These are phyloP conservation scores for Melipona quadrifasciata DNA, from an alignment of 1,140 invertebrate species.

Conservation along the genomic window DNA sequence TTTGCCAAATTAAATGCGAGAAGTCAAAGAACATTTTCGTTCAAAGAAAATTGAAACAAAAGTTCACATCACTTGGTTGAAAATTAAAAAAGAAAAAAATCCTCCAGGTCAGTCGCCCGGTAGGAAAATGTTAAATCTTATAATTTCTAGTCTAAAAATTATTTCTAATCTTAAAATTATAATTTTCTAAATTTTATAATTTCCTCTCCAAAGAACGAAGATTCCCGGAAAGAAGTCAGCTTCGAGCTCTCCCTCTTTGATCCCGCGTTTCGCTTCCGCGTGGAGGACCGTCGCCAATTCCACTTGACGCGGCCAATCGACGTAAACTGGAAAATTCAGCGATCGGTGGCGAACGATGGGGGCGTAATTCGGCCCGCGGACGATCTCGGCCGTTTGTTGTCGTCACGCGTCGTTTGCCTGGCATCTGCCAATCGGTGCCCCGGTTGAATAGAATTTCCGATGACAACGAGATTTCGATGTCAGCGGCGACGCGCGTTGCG, in stretches of 20 bases:
- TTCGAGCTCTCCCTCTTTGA: background rate
- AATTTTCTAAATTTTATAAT: too few relatives aligned
- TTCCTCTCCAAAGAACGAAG: too few relatives aligned
- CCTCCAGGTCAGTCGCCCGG: too few relatives aligned
- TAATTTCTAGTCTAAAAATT: too few relatives aligned
- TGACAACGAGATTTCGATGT: conserved; percentile 31
- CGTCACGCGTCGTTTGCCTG: conserved; percentile 21
- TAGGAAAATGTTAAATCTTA: too few relatives aligned
- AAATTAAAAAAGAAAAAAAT: too few relatives aligned
- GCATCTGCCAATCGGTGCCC: background rate
- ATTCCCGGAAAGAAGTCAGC: background rate
- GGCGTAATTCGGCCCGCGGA: background rate
- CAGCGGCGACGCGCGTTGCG: too few relatives aligned
- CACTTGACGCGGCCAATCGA: background rate
- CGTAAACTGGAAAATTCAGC: conserved; percentile 9
- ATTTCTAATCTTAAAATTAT: too few relatives aligned
- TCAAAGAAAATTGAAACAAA: too few relatives aligned
- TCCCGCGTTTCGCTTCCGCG: background rate
- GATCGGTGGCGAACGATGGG: background rate
- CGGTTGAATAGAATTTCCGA: conserved; percentile 31
- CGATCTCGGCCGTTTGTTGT: conserved; percentile 1
- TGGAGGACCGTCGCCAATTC: background rate
- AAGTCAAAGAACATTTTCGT: too few relatives aligned
- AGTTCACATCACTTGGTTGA: too few relatives aligned
- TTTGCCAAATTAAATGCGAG: too few relatives aligned